Evolutionary conservation across 2,888 invertebrate genomes (phyloP), one percentile per base, ranked within the genome.

Genomic region (Danaus chrysippus): DNA sequence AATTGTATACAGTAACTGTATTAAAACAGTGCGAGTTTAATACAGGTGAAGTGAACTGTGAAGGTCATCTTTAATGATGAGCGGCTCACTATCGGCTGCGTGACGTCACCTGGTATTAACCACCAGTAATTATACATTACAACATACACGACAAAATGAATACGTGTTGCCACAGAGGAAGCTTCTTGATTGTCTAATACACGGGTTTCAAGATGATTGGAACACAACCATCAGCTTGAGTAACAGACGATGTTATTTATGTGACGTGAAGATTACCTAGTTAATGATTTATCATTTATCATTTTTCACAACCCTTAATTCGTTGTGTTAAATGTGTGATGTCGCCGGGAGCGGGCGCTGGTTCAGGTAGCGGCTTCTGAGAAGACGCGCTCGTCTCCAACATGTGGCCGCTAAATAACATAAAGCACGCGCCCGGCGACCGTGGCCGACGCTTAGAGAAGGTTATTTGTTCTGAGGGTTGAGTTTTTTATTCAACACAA

Each of bases 311-410:
- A 34, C 23, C 23, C 23, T 34, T 34, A 3, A 34, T 34, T 34
- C 8, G 23, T 5, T 34, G 6, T 5, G 23, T 34, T 34, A 34
- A 34, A 34, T 34, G 23, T 34, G 23, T 34, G 23, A 34, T 34
- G 23, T 34, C 23, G 23, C 8, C 6, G 23, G 23, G 23, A 17
- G 49, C 49, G 17, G 3, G 23, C 1, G 10, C 10, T 15, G 8
- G 13, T 9, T 10, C 61, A 66, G 65, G 65, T 66, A 66, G 65
- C 19, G 5, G 34, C 10, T 64, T 65, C 65, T 58, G 54, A 59
- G 68, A 68, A 67, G 58, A 61, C 54, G 63, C 55, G 56, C 46
- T 57, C 52, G 63, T 49, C 49, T 49, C 23, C 17, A 49, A 49
- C 49, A 49, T 49, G 49, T 49, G 49, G 49, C 11, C 17, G 49